Percentiles rank a stretch among this genome's conserved stretches.
Conservation (phyloP, 2,113 vertebrate genomes). For the Larimichthys crocea region DNA sequence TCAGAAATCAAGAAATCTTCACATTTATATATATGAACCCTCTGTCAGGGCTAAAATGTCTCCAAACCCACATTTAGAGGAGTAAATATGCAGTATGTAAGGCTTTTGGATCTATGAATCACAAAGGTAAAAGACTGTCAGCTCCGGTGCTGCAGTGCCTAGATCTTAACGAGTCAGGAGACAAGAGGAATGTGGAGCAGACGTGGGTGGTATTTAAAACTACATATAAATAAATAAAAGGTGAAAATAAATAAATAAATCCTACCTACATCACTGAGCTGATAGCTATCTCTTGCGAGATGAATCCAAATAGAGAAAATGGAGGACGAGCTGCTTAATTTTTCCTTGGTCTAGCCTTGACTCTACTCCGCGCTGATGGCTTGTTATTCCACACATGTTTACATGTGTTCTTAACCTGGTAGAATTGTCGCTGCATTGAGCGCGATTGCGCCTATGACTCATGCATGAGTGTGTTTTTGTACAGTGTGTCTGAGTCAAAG, state of each 20-base stretch:
- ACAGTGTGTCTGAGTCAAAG: constrained; percentile 8
- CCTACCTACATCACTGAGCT: constrained; percentile 71
- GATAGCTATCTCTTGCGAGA: constrained; percentile 72
- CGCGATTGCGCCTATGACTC: constrained; percentile 29
- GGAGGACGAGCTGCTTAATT: constrained; percentile 68
- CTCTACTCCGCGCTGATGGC: constrained; percentile 19
- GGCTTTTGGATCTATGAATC: constrained; percentile 79
- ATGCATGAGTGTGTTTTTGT: constrained; percentile 19
- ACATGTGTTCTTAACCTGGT: constrained; percentile 31
- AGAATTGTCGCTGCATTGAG: constrained; percentile 5
- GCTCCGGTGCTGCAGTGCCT: constrained; percentile 70
- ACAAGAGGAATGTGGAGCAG: constrained; percentile 79
- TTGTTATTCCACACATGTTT: constrained; percentile 50
- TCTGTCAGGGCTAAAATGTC: constrained; percentile 52
- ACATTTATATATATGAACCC: constrained; percentile 24
- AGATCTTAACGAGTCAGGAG: constrained; percentile 76
- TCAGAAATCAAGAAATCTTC: constrained; percentile 14
- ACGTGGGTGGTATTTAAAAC: constrained; percentile 85
- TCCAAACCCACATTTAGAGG: constrained; percentile 71
- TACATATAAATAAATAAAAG: constrained; percentile 83
- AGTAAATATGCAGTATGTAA: constrained; percentile 74
- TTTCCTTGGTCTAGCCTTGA: constrained; percentile 60
- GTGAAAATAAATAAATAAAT: constrained; percentile 79
- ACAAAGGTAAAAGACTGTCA: constrained; percentile 82
- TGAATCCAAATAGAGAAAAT: constrained; percentile 70